These are phyloP conservation scores for zebrafish (Danio rerio) DNA, from an alignment of 2,113 vertebrate species.

Conservation along the genomic window DNA sequence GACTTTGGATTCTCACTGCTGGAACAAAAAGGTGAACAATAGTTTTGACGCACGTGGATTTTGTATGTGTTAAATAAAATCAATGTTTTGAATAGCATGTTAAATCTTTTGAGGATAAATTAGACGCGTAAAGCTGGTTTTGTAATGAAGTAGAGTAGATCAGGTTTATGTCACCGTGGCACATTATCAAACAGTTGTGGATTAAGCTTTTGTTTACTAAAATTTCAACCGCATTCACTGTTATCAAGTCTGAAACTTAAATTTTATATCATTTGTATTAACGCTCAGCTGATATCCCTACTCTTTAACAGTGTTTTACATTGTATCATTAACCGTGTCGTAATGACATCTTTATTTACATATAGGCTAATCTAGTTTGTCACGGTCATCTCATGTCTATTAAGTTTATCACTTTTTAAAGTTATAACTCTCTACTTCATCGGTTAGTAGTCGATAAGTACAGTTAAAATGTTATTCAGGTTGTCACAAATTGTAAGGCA, in stretches of 20 bases:
- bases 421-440: neutral
- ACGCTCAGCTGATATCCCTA: neutral
- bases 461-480: neutral
- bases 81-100: neutral
- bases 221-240: neutral
- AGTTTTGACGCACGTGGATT: constrained; percentile 59
- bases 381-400: neutral
- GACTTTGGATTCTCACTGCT: constrained; percentile 47
- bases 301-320: neutral
- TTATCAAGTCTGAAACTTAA: neutral
- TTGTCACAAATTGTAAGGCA: neutral
- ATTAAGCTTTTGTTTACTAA: constrained; percentile 19
- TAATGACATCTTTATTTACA: neutral
- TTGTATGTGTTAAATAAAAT: neutral
- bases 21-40: constrained; percentile 85
- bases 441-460: neutral
- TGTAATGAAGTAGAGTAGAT: constrained; percentile 12
- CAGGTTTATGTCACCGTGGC: constrained; percentile 14
- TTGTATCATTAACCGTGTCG: neutral
- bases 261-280: neutral
- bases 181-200: constrained; percentile 5
- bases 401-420: neutral
- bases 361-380: neutral
- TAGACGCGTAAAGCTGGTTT: neutral
- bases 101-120: neutral